A percentile compares a stretch with the other conserved stretches of the same genome.
These are phyloP conservation scores for Apodemia mormo DNA, from an alignment of 2,888 invertebrate genomes.

Conservation along the genomic window DNA sequence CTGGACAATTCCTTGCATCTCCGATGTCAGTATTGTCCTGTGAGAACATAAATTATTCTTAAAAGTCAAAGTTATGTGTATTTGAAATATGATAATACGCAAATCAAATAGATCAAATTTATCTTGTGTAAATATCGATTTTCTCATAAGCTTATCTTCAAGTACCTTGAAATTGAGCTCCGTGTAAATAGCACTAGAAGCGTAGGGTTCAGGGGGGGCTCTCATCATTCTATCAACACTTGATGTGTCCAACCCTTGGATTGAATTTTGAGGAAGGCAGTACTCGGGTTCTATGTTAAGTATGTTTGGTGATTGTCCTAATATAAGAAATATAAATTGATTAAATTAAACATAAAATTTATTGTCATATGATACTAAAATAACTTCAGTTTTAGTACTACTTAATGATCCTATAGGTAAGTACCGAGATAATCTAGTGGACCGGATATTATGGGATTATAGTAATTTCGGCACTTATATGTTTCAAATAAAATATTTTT, in stretches of 20 bases:
- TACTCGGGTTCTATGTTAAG: conserved; percentile 75
- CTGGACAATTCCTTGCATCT: conserved; percentile 70
- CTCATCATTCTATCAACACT: conserved; percentile 72
- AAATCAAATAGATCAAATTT: conserved; percentile 53
- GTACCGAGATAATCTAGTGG: too few relatives aligned
- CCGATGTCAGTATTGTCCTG: conserved; percentile 75
- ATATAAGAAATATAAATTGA: conserved; percentile 42
- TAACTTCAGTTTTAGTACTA: too few relatives aligned
- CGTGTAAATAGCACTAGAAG: conserved; percentile 77
- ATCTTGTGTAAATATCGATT: conserved; percentile 52
- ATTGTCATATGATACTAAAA: too few relatives aligned
- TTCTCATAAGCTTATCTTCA: conserved; percentile 64
- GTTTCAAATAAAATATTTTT: too few relatives aligned
- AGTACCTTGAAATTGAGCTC: conserved; percentile 79
- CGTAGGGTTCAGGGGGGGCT: conserved; percentile 74
- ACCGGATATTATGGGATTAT: too few relatives aligned
- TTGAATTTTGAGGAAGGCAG: conserved; percentile 74
- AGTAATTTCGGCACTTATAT: too few relatives aligned
- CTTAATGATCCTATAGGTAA: too few relatives aligned
- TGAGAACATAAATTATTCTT: conserved; percentile 44
- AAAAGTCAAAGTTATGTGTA: conserved; percentile 26
- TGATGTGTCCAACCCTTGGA: conserved; percentile 69
- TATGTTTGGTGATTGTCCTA: conserved; percentile 71
- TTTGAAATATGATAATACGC: conserved; percentile 46
- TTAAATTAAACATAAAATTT: too few relatives aligned